Conservation (phyloP, 2,888 invertebrate genomes). For the Conistra vaccinii region DNA sequence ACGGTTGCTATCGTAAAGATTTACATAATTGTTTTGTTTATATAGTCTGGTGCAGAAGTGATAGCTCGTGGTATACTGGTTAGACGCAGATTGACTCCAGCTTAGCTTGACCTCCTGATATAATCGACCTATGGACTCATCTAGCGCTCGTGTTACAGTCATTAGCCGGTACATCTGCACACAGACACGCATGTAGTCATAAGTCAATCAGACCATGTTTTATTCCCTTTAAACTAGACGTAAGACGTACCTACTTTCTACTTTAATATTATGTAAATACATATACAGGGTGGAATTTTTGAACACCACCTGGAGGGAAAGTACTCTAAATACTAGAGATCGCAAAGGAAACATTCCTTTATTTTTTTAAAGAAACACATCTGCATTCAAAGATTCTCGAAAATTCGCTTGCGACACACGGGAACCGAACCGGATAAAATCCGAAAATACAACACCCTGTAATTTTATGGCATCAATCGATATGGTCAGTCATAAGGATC, state of each 20-base stretch:
- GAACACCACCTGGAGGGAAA: too few relatives aligned
- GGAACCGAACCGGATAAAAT: too few relatives aligned
- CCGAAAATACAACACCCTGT: too few relatives aligned
- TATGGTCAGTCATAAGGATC: too few relatives aligned
- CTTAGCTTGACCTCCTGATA: constrained; percentile 70
- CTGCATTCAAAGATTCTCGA: too few relatives aligned
- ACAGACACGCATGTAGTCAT: constrained; percentile 4
- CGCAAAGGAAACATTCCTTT: too few relatives aligned
- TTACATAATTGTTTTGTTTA: constrained; percentile 50
- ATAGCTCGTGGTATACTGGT: constrained; percentile 77
- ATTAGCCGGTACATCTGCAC: constrained; percentile 35
- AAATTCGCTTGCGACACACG: too few relatives aligned
- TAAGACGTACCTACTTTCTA: not conserved
- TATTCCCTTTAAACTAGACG: constrained; percentile 3
- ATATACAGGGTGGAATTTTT: too few relatives aligned
- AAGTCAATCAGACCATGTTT: constrained; percentile 5
- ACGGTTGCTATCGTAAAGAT: constrained; percentile 53
- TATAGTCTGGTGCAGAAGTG: constrained; percentile 52
- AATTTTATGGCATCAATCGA: too few relatives aligned
- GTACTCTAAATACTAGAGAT: too few relatives aligned
- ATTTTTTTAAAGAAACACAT: too few relatives aligned
- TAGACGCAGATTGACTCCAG: constrained; percentile 69
- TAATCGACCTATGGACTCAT: constrained; percentile 57
- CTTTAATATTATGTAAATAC: not conserved
- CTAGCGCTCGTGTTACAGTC: constrained; percentile 61